These are phyloP conservation scores for Drosophila lacicola DNA, from an alignment of 2,888 invertebrate species.

Conservation along the genomic window DNA sequence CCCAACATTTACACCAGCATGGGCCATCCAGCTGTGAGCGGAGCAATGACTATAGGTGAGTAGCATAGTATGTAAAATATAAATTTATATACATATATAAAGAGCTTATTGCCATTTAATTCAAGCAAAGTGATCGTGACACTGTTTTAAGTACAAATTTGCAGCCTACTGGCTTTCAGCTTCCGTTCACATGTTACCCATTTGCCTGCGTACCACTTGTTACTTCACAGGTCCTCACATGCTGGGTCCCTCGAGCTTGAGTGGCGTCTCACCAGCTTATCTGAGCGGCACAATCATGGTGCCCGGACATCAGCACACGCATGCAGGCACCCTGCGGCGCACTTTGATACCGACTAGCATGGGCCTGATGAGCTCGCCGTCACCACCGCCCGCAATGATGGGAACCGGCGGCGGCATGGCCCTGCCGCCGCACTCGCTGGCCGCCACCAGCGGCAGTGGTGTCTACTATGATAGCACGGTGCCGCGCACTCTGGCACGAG, in stretches of 20 bases:
- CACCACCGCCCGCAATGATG: slow-evolving; percentile 63
- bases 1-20: slow-evolving; percentile 79
- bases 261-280: slow-evolving; percentile 80
- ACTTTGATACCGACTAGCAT: slow-evolving; percentile 83
- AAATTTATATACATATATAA: slow-evolving; percentile 8
- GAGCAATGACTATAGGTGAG: slow-evolving; percentile 82
- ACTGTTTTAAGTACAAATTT: neutral
- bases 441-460: slow-evolving; percentile 64
- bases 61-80: slow-evolving; percentile 13
- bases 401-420: slow-evolving; percentile 36
- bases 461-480: slow-evolving; percentile 83
- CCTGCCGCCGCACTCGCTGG: slow-evolving; percentile 61
- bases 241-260: slow-evolving; percentile 74
- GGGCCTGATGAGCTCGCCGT: slow-evolving; percentile 73
- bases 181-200: neutral
- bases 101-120: slow-evolving; percentile 2
- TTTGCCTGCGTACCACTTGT: neutral
- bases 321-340: slow-evolving; percentile 82
- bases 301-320: slow-evolving; percentile 82
- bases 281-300: slow-evolving; percentile 82
- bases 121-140: slow-evolving; percentile 1
- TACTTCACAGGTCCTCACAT: slow-evolving; percentile 74
- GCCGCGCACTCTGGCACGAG: slow-evolving; percentile 80
- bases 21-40: slow-evolving; percentile 78
- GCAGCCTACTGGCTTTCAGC: neutral